phyloP scores from a whole-genome alignment of 2,888 invertebrate species.

The Macaria notata region DNA sequence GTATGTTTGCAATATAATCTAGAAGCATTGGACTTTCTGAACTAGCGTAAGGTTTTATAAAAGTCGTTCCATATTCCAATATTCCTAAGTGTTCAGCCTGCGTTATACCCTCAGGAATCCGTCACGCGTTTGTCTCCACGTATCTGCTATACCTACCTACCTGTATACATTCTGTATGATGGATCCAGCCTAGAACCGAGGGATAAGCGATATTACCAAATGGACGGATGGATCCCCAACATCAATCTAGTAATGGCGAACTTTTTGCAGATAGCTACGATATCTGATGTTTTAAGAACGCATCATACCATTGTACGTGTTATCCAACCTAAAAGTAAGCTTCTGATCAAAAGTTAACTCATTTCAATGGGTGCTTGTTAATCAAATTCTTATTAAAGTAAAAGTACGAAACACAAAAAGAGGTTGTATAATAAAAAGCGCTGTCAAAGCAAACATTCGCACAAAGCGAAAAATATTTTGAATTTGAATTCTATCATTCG shows the following conservation, averaged over 20 bases:
- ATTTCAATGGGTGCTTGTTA: too few species aligned
- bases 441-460: constrained; percentile 65
- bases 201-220: constrained; percentile 1
- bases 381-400: constrained; percentile 1
- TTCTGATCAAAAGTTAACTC: too few species aligned
- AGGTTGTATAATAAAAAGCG: constrained; percentile 33
- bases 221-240: constrained; percentile 1
- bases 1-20: too few species aligned
- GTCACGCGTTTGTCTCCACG: constrained; percentile 16
- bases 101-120: constrained; percentile 18
- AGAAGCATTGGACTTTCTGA: not conserved
- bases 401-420: constrained; percentile 13
- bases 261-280: not conserved
- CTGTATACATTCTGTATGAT: constrained; percentile 6
- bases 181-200: constrained; percentile 9
- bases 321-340: too few species aligned
- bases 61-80: constrained; percentile 23
- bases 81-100: constrained; percentile 20
- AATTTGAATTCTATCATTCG: constrained; percentile 80
- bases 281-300: too few species aligned
- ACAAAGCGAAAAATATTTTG: constrained; percentile 70
- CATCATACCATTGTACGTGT: too few species aligned
- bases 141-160: constrained; percentile 1
- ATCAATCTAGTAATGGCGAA: constrained; percentile 1
- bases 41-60: not conserved